Evolutionary conservation across 2,888 invertebrate genomes (phyloP).

Genomic region (Scaptomyza cyrtandrae): DNA sequence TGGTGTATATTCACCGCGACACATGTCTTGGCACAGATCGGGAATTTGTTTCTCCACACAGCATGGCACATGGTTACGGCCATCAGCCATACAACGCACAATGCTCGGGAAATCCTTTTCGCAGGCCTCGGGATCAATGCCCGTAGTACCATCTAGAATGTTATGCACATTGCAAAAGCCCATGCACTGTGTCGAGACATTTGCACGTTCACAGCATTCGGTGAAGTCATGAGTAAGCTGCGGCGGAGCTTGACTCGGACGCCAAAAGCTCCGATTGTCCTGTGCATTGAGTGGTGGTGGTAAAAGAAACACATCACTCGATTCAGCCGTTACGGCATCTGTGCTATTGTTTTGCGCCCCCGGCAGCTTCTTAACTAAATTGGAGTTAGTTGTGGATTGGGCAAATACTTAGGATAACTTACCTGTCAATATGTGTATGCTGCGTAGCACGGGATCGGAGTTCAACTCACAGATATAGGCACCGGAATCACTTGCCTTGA

Average conservation of each 20-base stretch:
- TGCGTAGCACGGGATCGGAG: constrained; percentile 90
- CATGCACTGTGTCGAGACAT: constrained; percentile 89
- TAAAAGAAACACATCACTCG: constrained; percentile 79
- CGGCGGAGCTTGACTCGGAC: constrained; percentile 69
- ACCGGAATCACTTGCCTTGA: constrained; percentile 89
- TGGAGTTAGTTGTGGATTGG: background rate
- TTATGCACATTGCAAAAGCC: constrained; percentile 93
- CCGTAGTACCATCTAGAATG: constrained; percentile 90
- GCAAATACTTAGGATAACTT: constrained; percentile 1
- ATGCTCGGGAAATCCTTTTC: constrained; percentile 92
- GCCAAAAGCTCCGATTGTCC: constrained; percentile 82
- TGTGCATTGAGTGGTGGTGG: constrained; percentile 79
- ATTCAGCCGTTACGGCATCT: constrained; percentile 54
- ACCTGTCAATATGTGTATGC: constrained; percentile 92
- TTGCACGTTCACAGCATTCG: constrained; percentile 89
- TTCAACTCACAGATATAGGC: constrained; percentile 94
- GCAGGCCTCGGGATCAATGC: constrained; percentile 92
- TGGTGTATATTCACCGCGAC: constrained; percentile 93
- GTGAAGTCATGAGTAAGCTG: constrained; percentile 91
- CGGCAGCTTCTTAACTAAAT: constrained; percentile 70
- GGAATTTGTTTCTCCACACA: constrained; percentile 92
- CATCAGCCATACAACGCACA: constrained; percentile 92
- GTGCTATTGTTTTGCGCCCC: constrained; percentile 43
- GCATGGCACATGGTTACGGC: constrained; percentile 93
- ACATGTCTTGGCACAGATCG: constrained; percentile 93